Base-by-base conservation (phyloP, 1,140 invertebrate genomes). In the Temnothorax curvispinosus region DNA sequence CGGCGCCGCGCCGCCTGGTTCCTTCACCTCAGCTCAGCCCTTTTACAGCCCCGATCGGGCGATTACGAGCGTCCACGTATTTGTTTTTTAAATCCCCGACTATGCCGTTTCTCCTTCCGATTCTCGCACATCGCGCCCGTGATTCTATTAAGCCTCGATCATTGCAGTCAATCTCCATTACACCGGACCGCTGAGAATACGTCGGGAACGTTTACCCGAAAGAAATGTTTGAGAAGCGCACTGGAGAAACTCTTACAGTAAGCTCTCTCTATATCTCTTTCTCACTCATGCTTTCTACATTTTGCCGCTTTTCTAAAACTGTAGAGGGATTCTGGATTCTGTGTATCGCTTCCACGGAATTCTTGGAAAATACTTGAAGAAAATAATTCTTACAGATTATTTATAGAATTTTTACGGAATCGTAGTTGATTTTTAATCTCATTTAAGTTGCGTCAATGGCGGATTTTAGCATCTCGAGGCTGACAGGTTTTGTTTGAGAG, bases 131-230 rank as follows among this genome's bases (percentile, higher is more conserved):
- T 54, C 8, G 38, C 47, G 38, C 72, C 11, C 35, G 62, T 50
- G 41, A 75, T 84, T 74, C 47, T 84, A 75, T 84, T 84, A 84
- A 84, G 41, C 8, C 54, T 58, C 41, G 32, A 74, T 74, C 6
- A 41, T 62, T 38, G 65, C 21, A 32, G 50, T 81, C 50, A 41
- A 44, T 81, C 54, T 82, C 32, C 18, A 82, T 82, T 74, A 74
- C 21, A 21, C 21, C n/a, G 18, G 2, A 80, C 35, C 32, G 7
- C 4, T 2, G 9, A 47, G 27, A 35, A 13, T 64, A 64, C n/a
- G 13, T 32, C 41, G 13, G 21, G 5, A 81, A 27, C 18, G 32
- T 41, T 71, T 54, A 44, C 1, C 1, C n/a, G n/a, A 47, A 81
- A 41, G 27, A 13, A 41, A 71, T 2, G 11, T 69, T 65, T 81